Evolutionary conservation across 2,797 vertebrate genomes (phyloP).

Genomic region (Acanthornis magna): DNA sequence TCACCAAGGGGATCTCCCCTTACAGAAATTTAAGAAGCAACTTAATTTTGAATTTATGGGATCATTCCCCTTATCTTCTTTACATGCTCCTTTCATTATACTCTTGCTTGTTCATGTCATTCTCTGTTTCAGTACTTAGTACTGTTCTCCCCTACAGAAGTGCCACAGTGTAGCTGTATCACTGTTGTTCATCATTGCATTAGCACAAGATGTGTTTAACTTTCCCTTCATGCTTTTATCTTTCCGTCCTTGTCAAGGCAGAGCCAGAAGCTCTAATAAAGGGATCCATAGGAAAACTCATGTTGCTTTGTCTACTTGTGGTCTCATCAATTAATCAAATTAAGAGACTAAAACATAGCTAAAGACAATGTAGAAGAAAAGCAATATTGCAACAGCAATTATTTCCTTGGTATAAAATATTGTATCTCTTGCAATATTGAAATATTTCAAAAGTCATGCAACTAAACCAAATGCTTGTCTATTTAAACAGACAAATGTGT

Average conservation of each 20-base stretch:
- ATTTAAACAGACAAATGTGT: too few species aligned
- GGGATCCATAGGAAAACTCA: background rate
- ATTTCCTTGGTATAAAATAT: background rate
- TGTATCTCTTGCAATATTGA: too few species aligned
- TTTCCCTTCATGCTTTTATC: background rate
- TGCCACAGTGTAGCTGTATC: background rate
- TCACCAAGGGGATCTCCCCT: slow-evolving; percentile 24
- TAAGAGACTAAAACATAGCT: background rate
- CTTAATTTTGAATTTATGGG: slow-evolving; percentile 64
- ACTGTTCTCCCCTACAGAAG: slow-evolving; percentile 6
- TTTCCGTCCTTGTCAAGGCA: too few species aligned
- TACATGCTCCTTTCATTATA: background rate
- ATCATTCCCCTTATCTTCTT: background rate
- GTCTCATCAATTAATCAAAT: background rate
- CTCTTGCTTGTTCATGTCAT: background rate
- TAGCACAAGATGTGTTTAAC: slow-evolving; percentile 5
- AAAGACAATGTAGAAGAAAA: background rate
- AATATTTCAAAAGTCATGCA: too few species aligned
- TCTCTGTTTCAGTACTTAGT: background rate
- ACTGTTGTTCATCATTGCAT: slow-evolving; percentile 11
- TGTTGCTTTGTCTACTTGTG: background rate
- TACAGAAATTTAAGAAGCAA: slow-evolving; percentile 51
- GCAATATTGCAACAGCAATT: background rate
- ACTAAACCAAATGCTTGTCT: too few species aligned
- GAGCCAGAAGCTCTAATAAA: background rate